Conservation (phyloP, 2,888 invertebrate genomes). For the Drosophila subsilvestris region DNA sequence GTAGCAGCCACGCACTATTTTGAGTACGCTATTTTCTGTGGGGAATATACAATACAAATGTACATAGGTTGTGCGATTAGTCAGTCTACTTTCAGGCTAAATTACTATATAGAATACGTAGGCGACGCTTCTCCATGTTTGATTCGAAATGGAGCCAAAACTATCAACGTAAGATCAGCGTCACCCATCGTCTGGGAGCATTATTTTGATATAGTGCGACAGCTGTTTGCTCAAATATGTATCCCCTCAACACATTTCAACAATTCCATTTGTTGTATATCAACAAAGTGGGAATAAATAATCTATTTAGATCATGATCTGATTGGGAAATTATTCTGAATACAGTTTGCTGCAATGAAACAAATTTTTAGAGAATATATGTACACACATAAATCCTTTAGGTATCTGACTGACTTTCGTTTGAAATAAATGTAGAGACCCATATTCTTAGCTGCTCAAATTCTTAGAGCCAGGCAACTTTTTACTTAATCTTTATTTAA, state of each 20-base stretch:
- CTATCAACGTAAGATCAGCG: not conserved
- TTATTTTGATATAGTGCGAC: constrained; percentile 26
- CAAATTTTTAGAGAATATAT: not conserved
- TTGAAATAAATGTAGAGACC: no score
- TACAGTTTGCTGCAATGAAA: not conserved
- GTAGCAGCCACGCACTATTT: constrained; percentile 76
- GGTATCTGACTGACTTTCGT: not conserved
- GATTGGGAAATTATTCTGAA: not conserved
- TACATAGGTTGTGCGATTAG: constrained; percentile 5
- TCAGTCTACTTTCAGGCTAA: constrained; percentile 61
- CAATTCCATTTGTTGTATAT: no score
- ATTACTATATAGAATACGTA: not conserved
- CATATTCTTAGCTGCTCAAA: no score
- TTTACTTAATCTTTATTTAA: not conserved
- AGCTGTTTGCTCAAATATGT: constrained; percentile 17
- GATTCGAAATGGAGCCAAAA: constrained; percentile 3
- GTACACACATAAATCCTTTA: not conserved
- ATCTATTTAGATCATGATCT: not conserved
- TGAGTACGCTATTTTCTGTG: constrained; percentile 71
- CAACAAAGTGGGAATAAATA: not conserved
- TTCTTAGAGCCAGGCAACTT: not conserved
- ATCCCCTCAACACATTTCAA: not conserved
- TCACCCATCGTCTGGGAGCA: not conserved
- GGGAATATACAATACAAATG: constrained; percentile 29
- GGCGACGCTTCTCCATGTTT: not conserved